Base-by-base conservation (phyloP, 2,113 vertebrate species). In the Mixornis gularis region DNA sequence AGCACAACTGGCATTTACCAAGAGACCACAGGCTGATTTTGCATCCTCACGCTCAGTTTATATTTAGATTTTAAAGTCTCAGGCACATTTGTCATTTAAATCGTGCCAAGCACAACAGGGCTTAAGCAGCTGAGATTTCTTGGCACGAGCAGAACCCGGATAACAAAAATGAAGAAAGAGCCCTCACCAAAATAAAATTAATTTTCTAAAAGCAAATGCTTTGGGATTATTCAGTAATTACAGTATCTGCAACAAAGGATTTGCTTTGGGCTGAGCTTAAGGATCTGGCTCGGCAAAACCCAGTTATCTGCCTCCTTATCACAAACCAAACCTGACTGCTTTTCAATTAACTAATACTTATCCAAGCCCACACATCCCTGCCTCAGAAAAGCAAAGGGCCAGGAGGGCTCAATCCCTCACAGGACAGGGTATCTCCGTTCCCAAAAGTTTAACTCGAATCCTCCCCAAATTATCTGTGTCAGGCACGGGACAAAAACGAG, bases 41-140 rank as follows among this genome's bases (percentile, higher is more conserved):
- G 51, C 63, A 79, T 70, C 82, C 79, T 90, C 70, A 60, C 55
- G 58, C 87, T 41, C 5, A 6, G 70, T 43, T 29, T 89, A 72
- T 85, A 91, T 87, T 94, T 92, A 94, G 91, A 55, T 59, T 51
- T 60, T 72, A 13, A 74, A 72, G 63, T 53, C 89, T 84, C 6
- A 4, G 65, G 72, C 84, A 40, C 84, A 64, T 74, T 79, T 68
- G 81, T 76, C 74, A 87, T 82, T 79, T 89, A 79, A 82, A 84
- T 71, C 8, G 3, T 48, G 87, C 63, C 94, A 96, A 94, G 92
- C 87, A 72, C 89, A 92, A 60, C 62, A 59, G 44, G 58, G 70
- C 53, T 41, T 7, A 46, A 88, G 83, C 80, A 92, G 89, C 79
- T 90, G 79, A 94, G 82, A 53, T 38, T 64, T 68, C 77, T 66